These are phyloP conservation scores for Boloria selene DNA, from an alignment of 2,888 invertebrate species.

Conservation along the genomic window DNA sequence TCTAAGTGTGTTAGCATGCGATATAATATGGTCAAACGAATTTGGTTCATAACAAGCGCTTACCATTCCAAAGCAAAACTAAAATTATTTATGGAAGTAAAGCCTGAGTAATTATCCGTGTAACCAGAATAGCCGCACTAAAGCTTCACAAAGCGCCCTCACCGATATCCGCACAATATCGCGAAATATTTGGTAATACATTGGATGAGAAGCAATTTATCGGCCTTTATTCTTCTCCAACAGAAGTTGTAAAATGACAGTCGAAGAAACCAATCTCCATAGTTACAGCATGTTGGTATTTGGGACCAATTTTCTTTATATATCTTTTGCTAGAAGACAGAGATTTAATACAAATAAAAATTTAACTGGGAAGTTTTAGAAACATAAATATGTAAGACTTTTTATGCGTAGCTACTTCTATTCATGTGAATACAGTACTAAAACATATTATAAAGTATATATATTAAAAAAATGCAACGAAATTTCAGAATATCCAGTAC, in stretches of 20 bases:
- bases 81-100: conserved; percentile 1
- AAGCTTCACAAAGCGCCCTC: conserved; percentile 11
- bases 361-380: too few relatives aligned
- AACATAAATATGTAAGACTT: too few relatives aligned
- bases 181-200: conserved; percentile 20
- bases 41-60: neutral
- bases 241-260: conserved; percentile 13
- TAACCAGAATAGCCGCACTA: neutral
- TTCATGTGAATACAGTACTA: too few relatives aligned
- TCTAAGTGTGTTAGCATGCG: too few relatives aligned
- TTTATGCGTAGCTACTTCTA: too few relatives aligned
- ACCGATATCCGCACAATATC: conserved; percentile 11
- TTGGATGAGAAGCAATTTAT: conserved; percentile 24
- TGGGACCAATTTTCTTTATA: neutral
- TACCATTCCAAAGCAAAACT: neutral
- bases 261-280: neutral
- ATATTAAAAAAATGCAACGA: too few relatives aligned
- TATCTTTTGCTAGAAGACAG: too few relatives aligned
- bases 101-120: conserved; percentile 12
- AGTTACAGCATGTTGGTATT: conserved; percentile 4
- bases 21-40: neutral
- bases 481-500: too few relatives aligned
- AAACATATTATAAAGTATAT: too few relatives aligned
- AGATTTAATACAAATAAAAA: too few relatives aligned
- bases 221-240: conserved; percentile 17